Evolutionary conservation across 2,888 invertebrate genomes (phyloP).

Genomic region (Chironomus tentans): DNA sequence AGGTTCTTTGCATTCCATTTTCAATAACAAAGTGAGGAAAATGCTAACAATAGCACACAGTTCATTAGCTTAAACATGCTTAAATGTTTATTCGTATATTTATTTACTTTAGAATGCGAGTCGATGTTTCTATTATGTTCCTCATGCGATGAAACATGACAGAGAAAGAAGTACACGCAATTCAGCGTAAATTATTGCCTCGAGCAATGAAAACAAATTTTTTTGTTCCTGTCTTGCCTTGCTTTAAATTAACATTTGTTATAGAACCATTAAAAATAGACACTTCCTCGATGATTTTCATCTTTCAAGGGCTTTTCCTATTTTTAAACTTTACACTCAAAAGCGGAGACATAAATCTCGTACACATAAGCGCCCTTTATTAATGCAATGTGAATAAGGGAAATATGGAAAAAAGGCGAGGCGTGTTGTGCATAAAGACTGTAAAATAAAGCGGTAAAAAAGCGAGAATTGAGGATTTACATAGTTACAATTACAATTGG

Average conservation of each 20-base stretch:
- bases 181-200: background rate
- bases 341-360: background rate
- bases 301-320: background rate
- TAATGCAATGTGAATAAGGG: background rate
- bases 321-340: too few relatives aligned
- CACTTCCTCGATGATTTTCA: constrained; percentile 1
- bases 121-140: background rate
- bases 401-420: too few relatives aligned
- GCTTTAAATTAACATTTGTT: background rate
- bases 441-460: background rate
- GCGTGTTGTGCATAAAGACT: background rate
- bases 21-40: too few relatives aligned
- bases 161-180: background rate
- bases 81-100: too few relatives aligned
- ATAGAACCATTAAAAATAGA: background rate
- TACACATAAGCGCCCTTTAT: background rate
- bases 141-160: background rate
- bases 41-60: too few relatives aligned
- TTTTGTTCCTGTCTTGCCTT: too few relatives aligned
- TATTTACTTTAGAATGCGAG: background rate
- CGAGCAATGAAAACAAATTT: too few relatives aligned
- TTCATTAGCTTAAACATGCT: too few relatives aligned
- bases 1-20: too few relatives aligned
- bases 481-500: too few relatives aligned
- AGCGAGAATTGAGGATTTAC: background rate